Base-by-base conservation (phyloP, 2,797 vertebrate genomes). In the Lepus townsendii region DNA sequence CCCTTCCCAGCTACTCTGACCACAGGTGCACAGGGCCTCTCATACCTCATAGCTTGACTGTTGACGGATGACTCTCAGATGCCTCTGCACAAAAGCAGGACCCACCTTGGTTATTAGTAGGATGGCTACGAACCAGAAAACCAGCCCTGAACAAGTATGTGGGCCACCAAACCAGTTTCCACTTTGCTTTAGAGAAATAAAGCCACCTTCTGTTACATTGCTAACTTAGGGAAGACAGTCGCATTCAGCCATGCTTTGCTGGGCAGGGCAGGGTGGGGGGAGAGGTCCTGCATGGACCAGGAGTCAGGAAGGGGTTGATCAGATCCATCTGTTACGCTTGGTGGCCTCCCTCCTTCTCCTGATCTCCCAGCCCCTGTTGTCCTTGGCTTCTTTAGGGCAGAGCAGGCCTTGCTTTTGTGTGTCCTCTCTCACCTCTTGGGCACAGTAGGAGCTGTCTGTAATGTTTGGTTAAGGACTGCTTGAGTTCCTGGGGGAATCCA, bases 171-270 rank as follows among this genome's bases (percentile, higher is more conserved):
- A 75, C 73, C 65, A 75, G 52, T 75, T 84, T 95, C 32, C 7
- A n/a, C 65, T 77, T 78, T 84, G 63, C 47, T n/a, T 95, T 77
- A 71, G 76, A 84, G n/a, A 26, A 88, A 22, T 88, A 66, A 86
- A 91, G 47, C 52, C 54, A 20, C 73, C 83, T 96, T 79, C 91
- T 79, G 60, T 75, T 83, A 32, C 3, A 7, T 54, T 94, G 76
- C 60, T 78, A 71, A 79, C 2, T 11, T 80, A 47, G 35, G 20
- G 26, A 65, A 47, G 52, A 7, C 24, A 0, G 5, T 80, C 47
- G 68, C 30, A 26, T 19, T 62, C 52, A 57, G 38, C n/a, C 50
- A 38, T 86, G 32, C 54, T 71, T 35, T 22, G 14, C 30, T 62
- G 69, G 42, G 42, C 42, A 47, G 42, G 42, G 42, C 1, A 8